phyloP scores from a whole-genome alignment of 1,140 invertebrate genomes.

The Drosophila setifemur region DNA sequence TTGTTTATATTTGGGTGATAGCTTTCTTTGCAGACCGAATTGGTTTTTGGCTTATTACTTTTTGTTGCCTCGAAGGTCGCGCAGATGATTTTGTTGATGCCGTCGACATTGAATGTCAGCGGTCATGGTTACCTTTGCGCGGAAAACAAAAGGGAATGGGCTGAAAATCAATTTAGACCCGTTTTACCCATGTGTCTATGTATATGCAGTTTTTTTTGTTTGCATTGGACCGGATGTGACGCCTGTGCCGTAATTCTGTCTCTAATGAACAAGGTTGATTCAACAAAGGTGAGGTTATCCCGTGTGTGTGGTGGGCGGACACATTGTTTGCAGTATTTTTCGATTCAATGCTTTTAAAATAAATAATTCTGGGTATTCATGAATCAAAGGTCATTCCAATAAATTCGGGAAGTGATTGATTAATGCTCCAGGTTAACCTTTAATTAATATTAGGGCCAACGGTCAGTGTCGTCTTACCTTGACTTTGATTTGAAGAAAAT shows the following conservation, averaged over 20 bases:
- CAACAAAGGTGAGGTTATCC: conserved; percentile 46
- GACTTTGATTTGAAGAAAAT: conserved; percentile 37
- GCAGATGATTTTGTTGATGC: conserved; percentile 1
- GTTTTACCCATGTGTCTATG: too few species aligned
- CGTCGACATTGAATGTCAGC: conserved; percentile 41
- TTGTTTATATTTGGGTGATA: conserved; percentile 40
- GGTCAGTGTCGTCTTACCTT: conserved; percentile 40
- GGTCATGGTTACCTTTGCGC: conserved; percentile 39
- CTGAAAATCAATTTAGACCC: neutral
- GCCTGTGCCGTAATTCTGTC: conserved; percentile 53
- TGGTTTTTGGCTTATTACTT: conserved; percentile 25
- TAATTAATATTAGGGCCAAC: conserved; percentile 25
- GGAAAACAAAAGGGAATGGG: neutral
- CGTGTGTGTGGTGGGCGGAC: conserved; percentile 35
- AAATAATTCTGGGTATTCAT: neutral
- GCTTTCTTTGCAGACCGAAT: neutral
- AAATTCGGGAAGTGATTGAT: conserved; percentile 44
- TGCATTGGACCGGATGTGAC: conserved; percentile 67
- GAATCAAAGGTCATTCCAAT: conserved; percentile 28
- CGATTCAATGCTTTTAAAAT: conserved; percentile 4
- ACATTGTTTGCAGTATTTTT: conserved; percentile 23
- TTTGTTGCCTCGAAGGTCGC: conserved; percentile 28
- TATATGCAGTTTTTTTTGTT: conserved; percentile 12
- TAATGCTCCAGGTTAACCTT: conserved; percentile 51
- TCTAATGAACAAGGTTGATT: conserved; percentile 73